Evolutionary conservation across 1,140 invertebrate genomes (phyloP).

Genomic region (Cecropterus lyciades): DNA sequence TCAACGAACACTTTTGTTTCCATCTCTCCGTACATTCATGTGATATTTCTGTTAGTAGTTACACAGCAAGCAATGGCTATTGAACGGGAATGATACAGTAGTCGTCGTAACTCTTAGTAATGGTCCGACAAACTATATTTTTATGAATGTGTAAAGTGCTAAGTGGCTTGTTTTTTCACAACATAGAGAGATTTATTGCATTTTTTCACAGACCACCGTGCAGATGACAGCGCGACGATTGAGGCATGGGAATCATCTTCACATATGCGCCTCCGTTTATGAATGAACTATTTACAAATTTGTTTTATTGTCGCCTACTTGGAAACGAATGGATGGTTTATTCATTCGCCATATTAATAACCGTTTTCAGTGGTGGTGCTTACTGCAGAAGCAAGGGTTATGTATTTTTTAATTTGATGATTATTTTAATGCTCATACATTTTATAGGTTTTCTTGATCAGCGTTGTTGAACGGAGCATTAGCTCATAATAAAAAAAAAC

Average conservation of each 20-base stretch:
- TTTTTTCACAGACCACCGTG: slow-evolving; percentile 65
- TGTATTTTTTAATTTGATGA: too few relatives aligned
- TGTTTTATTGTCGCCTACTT: slow-evolving; percentile 24
- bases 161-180: slow-evolving; percentile 58
- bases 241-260: slow-evolving; percentile 40
- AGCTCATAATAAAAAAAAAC: too few relatives aligned
- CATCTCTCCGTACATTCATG: slow-evolving; percentile 40
- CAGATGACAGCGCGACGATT: slow-evolving; percentile 55
- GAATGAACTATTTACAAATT: slow-evolving; percentile 47
- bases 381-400: too few relatives aligned
- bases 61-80: slow-evolving; percentile 40
- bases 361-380: too few relatives aligned
- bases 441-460: too few relatives aligned
- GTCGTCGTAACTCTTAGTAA: too few relatives aligned
- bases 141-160: slow-evolving; percentile 55
- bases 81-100: too few relatives aligned
- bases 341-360: neutral
- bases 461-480: too few relatives aligned
- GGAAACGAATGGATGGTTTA: slow-evolving; percentile 36
- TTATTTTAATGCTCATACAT: too few relatives aligned
- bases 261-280: slow-evolving; percentile 43
- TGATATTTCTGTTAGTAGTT: slow-evolving; percentile 16
- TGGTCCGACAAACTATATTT: slow-evolving; percentile 45
- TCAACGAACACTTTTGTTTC: slow-evolving; percentile 40
- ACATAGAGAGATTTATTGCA: slow-evolving; percentile 55